Base-by-base conservation (phyloP, 2,113 vertebrate species). In the Nycticryphes semicollaris region DNA sequence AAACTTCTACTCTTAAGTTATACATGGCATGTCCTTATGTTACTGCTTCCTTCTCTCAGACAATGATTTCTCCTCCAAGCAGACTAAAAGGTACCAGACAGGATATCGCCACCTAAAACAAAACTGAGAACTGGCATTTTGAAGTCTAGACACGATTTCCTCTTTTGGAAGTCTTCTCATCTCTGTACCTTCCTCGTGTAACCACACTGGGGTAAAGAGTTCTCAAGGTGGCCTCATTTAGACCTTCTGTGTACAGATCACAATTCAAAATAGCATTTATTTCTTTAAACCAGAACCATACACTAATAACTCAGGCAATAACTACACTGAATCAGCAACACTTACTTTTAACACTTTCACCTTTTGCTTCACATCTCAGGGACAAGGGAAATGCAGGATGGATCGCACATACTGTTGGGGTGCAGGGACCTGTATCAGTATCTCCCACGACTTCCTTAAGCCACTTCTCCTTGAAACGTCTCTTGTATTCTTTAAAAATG, bases 131-230 rank as follows among this genome's bases (percentile, higher is more conserved):
- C 87, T 96, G 94, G 94, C 91, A 96, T 96, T 96, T 95, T 95
- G 74, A 97, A 96, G 95, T 97, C 96, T 97, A 97, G 96, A 97
- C 96, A 37, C 1, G 0, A 94, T 91, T 97, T 97, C 96, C 96
- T 96, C 95, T 97, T 96, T 91, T 94, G 89, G 84, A 96, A 94
- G 87, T 68, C 91, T 95, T 87, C 91, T 97, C 94, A 96, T 96
- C 63, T 96, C 92, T 94, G 90, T 97, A 96, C 87, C 94, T 96
- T 97, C 94, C 87, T 76, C 94, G 90, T 39, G 47, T 62, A 94
- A 94, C 92, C 95, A 90, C 94, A 86, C 2, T 17, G 50, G 70
- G 62, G 68, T 62, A 87, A 57, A 81, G 39, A 48, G 59, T 50
- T 90, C 63, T 97, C 87, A 96, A 94, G 54, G 82, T 85, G 74